phyloP scores from a whole-genome alignment of 30 jellyfish, hydroid and myxozoan genomes.

The Catostylus mosaicus region DNA sequence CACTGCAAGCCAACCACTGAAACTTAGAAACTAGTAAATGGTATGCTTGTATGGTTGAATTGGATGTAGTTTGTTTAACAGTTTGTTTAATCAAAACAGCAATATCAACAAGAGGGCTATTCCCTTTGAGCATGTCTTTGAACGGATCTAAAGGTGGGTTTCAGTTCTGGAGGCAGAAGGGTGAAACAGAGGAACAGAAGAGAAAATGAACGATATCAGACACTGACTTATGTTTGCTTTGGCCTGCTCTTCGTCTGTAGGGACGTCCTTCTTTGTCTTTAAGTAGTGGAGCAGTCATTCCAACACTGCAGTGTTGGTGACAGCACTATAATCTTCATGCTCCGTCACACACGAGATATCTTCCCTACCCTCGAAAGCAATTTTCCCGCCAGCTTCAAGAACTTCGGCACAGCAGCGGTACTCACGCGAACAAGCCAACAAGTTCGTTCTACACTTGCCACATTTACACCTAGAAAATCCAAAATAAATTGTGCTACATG shows the following conservation, averaged over 20 bases:
- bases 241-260: slow-evolving; percentile 19
- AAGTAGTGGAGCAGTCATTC: slow-evolving; percentile 20
- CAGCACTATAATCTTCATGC: slow-evolving; percentile 12
- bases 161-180: neutral
- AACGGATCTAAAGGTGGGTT: neutral
- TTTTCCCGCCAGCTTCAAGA: slow-evolving; percentile 19
- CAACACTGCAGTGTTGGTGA: slow-evolving; percentile 20
- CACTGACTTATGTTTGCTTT: slow-evolving; percentile 25
- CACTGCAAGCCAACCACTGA: neutral
- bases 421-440: slow-evolving; percentile 30
- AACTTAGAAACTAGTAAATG: neutral
- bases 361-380: slow-evolving; percentile 21
- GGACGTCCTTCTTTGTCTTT: slow-evolving; percentile 10
- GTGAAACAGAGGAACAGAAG: too few relatives aligned
- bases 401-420: slow-evolving; percentile 38
- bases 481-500: neutral
- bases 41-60: neutral
- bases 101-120: neutral
- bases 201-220: too few relatives aligned
- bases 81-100: neutral
- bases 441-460: slow-evolving; percentile 2
- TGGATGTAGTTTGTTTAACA: neutral
- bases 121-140: neutral
- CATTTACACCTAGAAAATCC: slow-evolving; percentile 10
- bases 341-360: neutral